A percentile compares a stretch with the other conserved stretches of the same genome.
These are phyloP conservation scores for Lonchura striata DNA, from an alignment of 2,113 vertebrate genomes.

Conservation along the genomic window DNA sequence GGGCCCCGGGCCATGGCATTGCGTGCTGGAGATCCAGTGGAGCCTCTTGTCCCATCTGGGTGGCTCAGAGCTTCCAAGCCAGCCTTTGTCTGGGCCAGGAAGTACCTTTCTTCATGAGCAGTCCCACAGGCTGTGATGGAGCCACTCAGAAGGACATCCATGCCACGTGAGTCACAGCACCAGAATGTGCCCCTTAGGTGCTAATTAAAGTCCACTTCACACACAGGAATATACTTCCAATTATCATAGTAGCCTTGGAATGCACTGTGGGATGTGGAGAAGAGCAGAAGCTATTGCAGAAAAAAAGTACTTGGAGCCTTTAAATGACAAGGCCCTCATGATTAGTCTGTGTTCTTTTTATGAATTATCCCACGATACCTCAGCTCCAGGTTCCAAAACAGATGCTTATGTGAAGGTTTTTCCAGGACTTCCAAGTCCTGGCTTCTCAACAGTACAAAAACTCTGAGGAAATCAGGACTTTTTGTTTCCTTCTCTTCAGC, in stretches of 20 bases:
- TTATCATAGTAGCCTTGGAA: constrained; percentile 31
- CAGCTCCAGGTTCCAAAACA: not conserved
- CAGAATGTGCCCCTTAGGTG: not conserved
- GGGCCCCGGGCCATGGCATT: not conserved
- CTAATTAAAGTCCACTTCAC: constrained; percentile 28
- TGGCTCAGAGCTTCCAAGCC: not conserved
- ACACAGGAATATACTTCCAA: constrained; percentile 33
- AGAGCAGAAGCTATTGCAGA: not conserved
- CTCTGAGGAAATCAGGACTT: not conserved
- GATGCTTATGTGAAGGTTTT: not conserved
- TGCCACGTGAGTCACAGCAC: not conserved
- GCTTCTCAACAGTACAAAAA: not conserved
- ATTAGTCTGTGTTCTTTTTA: not conserved
- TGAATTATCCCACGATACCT: constrained; percentile 18
- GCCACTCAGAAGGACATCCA: not conserved
- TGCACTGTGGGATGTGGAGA: constrained; percentile 1
- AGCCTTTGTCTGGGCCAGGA: not conserved
- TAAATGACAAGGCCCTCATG: constrained; percentile 6
- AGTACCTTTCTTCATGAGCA: not conserved
- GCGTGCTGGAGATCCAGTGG: not conserved
- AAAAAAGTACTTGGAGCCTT: not conserved
- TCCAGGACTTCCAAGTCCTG: not conserved
- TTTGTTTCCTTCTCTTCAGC: not conserved
- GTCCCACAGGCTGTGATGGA: not conserved
- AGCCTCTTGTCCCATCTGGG: not conserved